These are phyloP conservation scores for Gobiocypris rarus DNA, from an alignment of 2,113 vertebrate genomes.

Conservation along the genomic window DNA sequence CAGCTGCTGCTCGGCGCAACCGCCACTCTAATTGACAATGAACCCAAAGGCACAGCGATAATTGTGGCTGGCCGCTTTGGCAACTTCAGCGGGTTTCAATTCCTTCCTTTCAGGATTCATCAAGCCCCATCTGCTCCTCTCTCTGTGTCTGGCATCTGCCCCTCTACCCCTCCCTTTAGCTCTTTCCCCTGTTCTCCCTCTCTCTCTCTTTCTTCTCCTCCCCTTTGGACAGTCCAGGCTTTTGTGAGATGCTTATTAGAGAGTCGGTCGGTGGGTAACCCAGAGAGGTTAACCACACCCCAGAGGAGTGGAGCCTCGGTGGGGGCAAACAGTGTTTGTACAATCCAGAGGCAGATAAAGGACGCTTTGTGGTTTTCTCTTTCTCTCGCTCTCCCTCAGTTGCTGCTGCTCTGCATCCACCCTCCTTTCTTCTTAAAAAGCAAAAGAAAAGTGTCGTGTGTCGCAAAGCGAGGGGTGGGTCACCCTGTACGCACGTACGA, in stretches of 20 bases:
- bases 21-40: slow-evolving; percentile 81
- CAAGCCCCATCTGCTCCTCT: slow-evolving; percentile 75
- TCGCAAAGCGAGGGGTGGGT: slow-evolving; percentile 51
- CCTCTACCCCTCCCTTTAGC: slow-evolving; percentile 46
- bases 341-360: slow-evolving; percentile 61
- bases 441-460: slow-evolving; percentile 65
- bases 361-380: slow-evolving; percentile 59
- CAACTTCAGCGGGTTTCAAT: slow-evolving; percentile 75
- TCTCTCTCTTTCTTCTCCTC: slow-evolving; percentile 46
- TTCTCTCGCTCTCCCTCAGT: slow-evolving; percentile 29
- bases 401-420: slow-evolving; percentile 24
- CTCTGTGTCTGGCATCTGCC: slow-evolving; percentile 63
- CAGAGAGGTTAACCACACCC: slow-evolving; percentile 63
- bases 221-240: slow-evolving; percentile 50
- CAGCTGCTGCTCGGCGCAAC: slow-evolving; percentile 76
- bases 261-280: slow-evolving; percentile 61
- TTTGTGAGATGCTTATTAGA: slow-evolving; percentile 68
- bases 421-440: slow-evolving; percentile 39
- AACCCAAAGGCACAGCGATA: slow-evolving; percentile 66
- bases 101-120: slow-evolving; percentile 74
- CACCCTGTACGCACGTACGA: background rate
- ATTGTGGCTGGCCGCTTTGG: slow-evolving; percentile 71
- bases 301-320: slow-evolving; percentile 56
- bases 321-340: slow-evolving; percentile 61
- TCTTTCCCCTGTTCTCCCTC: slow-evolving; percentile 31